These are phyloP conservation scores for Actinia tenebrosa DNA, from an alignment of 64 coral and sea anemone species.

Conservation along the genomic window DNA sequence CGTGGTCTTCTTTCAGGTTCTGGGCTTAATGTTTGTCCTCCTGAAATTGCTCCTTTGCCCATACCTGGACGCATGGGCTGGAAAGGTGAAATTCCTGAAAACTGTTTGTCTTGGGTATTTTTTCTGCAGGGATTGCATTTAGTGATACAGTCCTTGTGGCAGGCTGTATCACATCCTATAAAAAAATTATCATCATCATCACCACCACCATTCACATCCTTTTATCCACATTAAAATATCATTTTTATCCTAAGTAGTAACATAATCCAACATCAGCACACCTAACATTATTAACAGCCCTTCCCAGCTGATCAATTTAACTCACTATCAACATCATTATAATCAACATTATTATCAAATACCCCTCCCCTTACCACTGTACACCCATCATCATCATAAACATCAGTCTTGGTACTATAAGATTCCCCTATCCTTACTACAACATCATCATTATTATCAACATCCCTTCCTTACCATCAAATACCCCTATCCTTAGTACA, in stretches of 20 bases:
- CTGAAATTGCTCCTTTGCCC: background rate
- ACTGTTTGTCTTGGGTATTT: constrained; percentile 16
- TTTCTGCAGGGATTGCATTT: constrained; percentile 29
- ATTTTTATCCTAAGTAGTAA: background rate
- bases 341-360: too few relatives aligned
- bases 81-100: constrained; percentile 53
- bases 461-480: too few relatives aligned
- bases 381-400: too few relatives aligned
- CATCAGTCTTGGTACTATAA: too few relatives aligned
- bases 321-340: too few relatives aligned
- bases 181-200: background rate
- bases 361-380: too few relatives aligned
- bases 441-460: too few relatives aligned
- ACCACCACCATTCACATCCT: background rate
- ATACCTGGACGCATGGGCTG: constrained; percentile 9
- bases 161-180: constrained; percentile 44
- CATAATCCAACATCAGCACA: too few relatives aligned
- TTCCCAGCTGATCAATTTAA: too few relatives aligned
- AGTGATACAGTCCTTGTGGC: constrained; percentile 46
- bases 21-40: constrained; percentile 15
- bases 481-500: too few relatives aligned
- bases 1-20: constrained; percentile 19
- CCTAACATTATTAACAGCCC: too few relatives aligned
- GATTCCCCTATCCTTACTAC: too few relatives aligned
- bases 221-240: background rate